These are phyloP conservation scores for Merops nubicus DNA, from an alignment of 2,113 vertebrate species.

Conservation along the genomic window DNA sequence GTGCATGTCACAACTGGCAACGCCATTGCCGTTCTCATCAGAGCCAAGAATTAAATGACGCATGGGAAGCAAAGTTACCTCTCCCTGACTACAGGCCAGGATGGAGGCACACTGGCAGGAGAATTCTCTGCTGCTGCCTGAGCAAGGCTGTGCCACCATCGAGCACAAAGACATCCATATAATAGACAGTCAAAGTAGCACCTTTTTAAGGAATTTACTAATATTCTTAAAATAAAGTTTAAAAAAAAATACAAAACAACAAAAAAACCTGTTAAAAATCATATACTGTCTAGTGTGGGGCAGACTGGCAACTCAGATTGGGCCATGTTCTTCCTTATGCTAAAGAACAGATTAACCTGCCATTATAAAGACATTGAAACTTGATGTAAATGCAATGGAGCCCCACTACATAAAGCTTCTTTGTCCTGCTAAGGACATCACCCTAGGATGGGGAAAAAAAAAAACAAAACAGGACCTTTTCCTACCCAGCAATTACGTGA, in stretches of 20 bases:
- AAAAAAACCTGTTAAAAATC: no score
- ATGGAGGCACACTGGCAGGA: background rate
- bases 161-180: background rate
- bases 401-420: background rate
- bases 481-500: background rate
- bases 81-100: background rate
- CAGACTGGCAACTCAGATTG: background rate
- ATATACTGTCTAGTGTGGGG: background rate
- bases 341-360: background rate
- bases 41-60: constrained; percentile 43
- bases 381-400: background rate
- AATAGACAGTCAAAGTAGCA: background rate
- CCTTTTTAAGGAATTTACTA: background rate
- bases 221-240: background rate
- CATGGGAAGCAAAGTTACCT: constrained; percentile 8
- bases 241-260: no score
- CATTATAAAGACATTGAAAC: background rate
- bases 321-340: background rate
- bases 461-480: background rate
- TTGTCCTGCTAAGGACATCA: background rate
- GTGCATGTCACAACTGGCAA: constrained; percentile 54
- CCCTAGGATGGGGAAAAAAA: background rate
- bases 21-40: background rate
- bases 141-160: background rate
- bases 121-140: background rate